Evolutionary conservation across 2,113 vertebrate species (phyloP).

Genomic region (Cnemophilus loriae): DNA sequence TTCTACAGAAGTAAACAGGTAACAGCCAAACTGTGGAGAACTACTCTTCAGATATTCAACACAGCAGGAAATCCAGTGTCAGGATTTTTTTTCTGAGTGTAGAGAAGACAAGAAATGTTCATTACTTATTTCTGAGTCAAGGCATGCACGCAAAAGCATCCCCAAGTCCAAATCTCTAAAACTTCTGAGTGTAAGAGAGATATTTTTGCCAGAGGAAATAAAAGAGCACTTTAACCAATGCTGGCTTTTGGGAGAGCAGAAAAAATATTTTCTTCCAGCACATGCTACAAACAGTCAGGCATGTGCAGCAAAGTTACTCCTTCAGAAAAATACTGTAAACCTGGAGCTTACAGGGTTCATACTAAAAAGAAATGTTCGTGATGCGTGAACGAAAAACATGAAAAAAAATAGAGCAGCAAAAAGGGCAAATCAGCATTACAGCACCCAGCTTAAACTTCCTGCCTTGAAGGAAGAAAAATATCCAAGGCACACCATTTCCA

Average conservation of each 20-base stretch:
- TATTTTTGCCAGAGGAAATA: background rate
- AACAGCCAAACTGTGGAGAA: background rate
- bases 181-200: background rate
- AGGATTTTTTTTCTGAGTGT: background rate
- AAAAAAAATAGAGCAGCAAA: background rate
- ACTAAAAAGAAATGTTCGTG: background rate
- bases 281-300: background rate
- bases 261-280: background rate
- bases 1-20: background rate
- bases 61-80: background rate
- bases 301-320: background rate
- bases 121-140: background rate
- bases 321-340: background rate
- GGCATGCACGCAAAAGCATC: background rate
- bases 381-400: background rate
- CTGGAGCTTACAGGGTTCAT: background rate
- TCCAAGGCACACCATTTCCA: background rate
- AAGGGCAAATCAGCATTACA: background rate
- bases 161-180: background rate
- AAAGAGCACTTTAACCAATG: background rate
- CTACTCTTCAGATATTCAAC: background rate
- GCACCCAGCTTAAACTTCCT: background rate
- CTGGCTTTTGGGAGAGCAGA: background rate
- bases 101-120: background rate
- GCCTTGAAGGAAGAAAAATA: constrained; percentile 46